Conservation (phyloP, 2,888 invertebrate genomes). For the Pristionchus maxplancki region DNA sequence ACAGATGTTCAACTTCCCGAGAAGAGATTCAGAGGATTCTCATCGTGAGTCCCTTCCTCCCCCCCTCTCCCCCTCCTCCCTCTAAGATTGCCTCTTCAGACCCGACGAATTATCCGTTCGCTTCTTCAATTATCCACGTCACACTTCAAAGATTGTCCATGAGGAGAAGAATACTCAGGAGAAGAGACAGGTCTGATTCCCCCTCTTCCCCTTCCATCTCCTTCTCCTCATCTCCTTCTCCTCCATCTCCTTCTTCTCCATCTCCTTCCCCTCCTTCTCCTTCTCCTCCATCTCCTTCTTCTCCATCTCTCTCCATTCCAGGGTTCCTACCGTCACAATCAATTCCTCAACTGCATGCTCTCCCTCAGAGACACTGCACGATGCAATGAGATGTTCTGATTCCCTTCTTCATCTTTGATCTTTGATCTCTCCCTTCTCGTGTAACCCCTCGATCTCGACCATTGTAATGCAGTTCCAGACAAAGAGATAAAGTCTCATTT, state of each 20-base stretch:
- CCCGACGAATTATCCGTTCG: conserved; percentile 23
- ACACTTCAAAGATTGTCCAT: neutral
- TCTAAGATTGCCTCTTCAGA: neutral
- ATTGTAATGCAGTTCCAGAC: conserved; percentile 1
- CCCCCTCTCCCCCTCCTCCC: neutral
- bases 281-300: neutral
- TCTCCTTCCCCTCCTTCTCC: neutral
- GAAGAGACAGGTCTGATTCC: conserved; percentile 12
- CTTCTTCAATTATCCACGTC: conserved; percentile 22
- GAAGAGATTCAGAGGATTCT: conserved; percentile 37
- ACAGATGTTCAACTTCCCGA: conserved; percentile 32
- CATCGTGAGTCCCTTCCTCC: neutral
- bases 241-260: neutral
- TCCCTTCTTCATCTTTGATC: conserved; percentile 2
- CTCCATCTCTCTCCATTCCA: neutral
- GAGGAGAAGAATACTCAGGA: conserved; percentile 23
- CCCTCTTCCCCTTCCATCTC: neutral
- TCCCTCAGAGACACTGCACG: neutral
- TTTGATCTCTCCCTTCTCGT: conserved; percentile 2
- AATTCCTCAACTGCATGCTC: conserved; percentile 13
- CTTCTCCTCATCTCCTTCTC: neutral
- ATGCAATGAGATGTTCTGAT: conserved; percentile 26
- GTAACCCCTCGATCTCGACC: conserved; percentile 28
- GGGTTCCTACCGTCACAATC: conserved; percentile 1
- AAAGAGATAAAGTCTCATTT: conserved; percentile 15